Base-by-base conservation (phyloP, 2,888 invertebrate genomes). In the Gastrophysa polygoni region DNA sequence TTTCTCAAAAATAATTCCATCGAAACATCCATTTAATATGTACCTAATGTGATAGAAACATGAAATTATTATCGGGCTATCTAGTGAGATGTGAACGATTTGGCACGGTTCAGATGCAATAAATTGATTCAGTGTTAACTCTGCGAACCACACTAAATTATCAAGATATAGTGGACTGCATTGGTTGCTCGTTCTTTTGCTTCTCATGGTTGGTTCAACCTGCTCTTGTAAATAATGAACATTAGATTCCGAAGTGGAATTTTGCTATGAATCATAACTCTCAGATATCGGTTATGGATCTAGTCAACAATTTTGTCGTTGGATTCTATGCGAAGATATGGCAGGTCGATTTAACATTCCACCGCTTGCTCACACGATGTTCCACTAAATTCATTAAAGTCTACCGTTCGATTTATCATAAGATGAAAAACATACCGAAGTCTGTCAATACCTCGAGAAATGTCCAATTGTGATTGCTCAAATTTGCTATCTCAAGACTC, bases 81-180 rank as follows among this genome's bases (percentile, higher is more conserved):
- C 61, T 46, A 57, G 66, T 59, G 64, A 66, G 66, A 67, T 57
- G 54, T 65, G 63, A 67, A 67, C 69, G 69, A 70, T 72, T 73
- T 73, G 73, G 73, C 73, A 73, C 67, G 57, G 66, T 68, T 67
- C 60, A 63, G 52, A 62, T 59, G 70, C 67, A 70, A 71, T 72
- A 72, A 73, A 72, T 72, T 71, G 71, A 71, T 68, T 63, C 68
- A 68, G 59, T 72, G 70, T 71, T 61, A 69, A 67, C 68, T 68
- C 66, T 64, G 61, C 64, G 66, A 68, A 56, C 66, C 61, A 67
- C 66, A 60, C 48, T 63, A 60, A 63, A 69, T 69, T 67, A 56
- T 51, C 62, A 62, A 18, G 63, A 69, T 69, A 63, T 67, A 69
- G 48, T 62, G 29, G 28, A 34, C 43, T 43, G 63, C 60, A 59